phyloP scores from a whole-genome alignment of 2,888 invertebrate genomes.

The Drosophila cognata region DNA sequence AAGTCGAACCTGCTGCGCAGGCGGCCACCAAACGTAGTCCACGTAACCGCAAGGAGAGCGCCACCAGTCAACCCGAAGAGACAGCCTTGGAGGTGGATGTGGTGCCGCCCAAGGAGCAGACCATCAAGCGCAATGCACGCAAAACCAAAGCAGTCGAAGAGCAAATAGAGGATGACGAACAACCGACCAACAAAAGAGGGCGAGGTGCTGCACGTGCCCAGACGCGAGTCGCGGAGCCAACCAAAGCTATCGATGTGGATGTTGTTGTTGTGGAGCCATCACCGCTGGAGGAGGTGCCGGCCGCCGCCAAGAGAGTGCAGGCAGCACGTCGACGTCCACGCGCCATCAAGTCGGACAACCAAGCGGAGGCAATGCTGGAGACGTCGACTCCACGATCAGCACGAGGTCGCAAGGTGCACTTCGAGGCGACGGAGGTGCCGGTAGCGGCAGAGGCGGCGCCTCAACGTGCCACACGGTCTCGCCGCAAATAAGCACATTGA shows the following conservation, averaged over 20 bases:
- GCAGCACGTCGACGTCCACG: constrained; percentile 46
- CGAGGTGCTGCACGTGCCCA: constrained; percentile 50
- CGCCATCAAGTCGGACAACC: constrained; percentile 13
- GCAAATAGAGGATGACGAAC: constrained; percentile 16
- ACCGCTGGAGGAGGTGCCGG: constrained; percentile 25
- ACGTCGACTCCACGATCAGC: constrained; percentile 37
- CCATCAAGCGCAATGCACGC: constrained; percentile 39
- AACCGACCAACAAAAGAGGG: constrained; percentile 37
- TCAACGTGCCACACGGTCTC: constrained; percentile 72
- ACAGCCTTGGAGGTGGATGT: constrained; percentile 8
- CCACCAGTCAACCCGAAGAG: constrained; percentile 21
- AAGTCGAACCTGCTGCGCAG: not conserved
- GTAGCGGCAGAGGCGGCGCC: constrained; percentile 31
- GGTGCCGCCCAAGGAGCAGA: constrained; percentile 20
- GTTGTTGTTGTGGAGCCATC: not conserved
- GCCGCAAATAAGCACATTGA: constrained; percentile 67
- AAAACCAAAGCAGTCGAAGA: constrained; percentile 43
- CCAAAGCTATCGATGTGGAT: not conserved
- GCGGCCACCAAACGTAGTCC: constrained; percentile 30
- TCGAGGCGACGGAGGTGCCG: constrained; percentile 44
- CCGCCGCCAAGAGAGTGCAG: constrained; percentile 16
- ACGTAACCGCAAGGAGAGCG: constrained; percentile 46
- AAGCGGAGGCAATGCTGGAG: constrained; percentile 10
- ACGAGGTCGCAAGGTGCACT: constrained; percentile 67
- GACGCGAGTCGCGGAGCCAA: constrained; percentile 34